These are phyloP conservation scores for Gopherus flavomarginatus DNA, from an alignment of 2,113 vertebrate species.

Conservation along the genomic window DNA sequence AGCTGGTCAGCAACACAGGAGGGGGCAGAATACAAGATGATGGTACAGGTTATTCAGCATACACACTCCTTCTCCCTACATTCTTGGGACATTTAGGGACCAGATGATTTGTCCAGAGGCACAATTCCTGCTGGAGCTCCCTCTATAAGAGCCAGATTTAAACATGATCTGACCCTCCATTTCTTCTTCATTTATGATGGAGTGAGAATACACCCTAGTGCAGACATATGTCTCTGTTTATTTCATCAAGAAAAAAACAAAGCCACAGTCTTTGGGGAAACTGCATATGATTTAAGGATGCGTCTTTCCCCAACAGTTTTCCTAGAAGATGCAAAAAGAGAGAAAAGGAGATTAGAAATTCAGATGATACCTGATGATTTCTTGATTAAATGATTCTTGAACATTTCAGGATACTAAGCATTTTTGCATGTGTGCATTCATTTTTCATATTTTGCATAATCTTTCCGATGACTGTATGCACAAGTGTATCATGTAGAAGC, in stretches of 20 bases:
- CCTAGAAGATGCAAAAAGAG: not conserved
- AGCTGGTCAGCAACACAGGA: not conserved
- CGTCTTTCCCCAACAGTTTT: not conserved
- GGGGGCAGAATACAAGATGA: not conserved
- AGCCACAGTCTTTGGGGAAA: not conserved
- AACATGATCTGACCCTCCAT: not conserved
- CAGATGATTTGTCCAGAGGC: rapidly evolving
- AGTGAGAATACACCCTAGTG: not conserved
- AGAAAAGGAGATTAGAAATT: not conserved
- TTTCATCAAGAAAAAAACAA: not conserved
- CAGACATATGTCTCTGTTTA: not conserved
- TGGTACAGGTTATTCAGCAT: not conserved
- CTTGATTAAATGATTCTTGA: slow-evolving; percentile 6
- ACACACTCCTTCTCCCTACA: not conserved
- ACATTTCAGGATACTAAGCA: not conserved
- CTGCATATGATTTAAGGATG: not conserved
- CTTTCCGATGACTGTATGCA: slow-evolving; percentile 35
- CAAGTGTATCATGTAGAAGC: slow-evolving; percentile 3
- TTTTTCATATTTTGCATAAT: slow-evolving; percentile 51
- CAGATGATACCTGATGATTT: not conserved
- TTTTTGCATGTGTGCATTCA: slow-evolving; percentile 34
- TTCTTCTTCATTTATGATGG: not conserved
- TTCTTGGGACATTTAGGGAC: not conserved
- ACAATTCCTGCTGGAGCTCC: rapidly evolving
- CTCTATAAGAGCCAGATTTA: not conserved